A percentile compares a stretch with the other conserved stretches of the same genome.
Conservation (phyloP, 2,113 vertebrate genomes). For the Lepus americanus region DNA sequence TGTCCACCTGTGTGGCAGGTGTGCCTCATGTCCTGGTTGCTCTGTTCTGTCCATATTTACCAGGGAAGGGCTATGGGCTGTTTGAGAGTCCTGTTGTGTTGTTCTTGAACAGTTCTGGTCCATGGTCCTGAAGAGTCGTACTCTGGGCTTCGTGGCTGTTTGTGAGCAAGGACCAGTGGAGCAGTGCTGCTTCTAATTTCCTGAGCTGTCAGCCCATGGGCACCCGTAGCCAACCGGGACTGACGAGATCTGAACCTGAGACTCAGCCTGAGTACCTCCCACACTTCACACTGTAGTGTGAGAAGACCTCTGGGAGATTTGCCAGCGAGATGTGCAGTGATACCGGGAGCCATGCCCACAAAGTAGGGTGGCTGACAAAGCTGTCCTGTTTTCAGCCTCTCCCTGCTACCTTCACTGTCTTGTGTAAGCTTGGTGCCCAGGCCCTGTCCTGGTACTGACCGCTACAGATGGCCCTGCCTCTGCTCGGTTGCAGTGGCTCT, state of each 20-base stretch:
- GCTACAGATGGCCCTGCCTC: not conserved
- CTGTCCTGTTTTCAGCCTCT: not conserved
- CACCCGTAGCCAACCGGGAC: fast-evolving
- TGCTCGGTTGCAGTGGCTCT: not conserved
- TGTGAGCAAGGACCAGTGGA: not conserved
- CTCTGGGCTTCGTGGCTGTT: not conserved
- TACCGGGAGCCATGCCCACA: no score
- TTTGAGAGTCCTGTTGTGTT: not conserved
- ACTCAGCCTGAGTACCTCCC: not conserved
- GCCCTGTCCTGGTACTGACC: not conserved
- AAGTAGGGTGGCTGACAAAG: not conserved
- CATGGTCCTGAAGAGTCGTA: not conserved
- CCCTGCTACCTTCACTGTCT: not conserved
- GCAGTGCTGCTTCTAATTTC: not conserved
- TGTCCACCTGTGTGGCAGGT: not conserved
- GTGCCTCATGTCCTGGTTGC: no score
- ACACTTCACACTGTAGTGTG: not conserved
- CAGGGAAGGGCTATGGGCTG: not conserved
- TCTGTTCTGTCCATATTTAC: not conserved
- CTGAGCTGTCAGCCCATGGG: not conserved
- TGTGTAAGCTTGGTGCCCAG: not conserved
- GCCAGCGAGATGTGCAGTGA: not conserved
- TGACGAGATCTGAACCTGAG: not conserved
- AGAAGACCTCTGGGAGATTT: not conserved
- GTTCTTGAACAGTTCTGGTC: not conserved